Percentiles rank a stretch among this genome's conserved stretches.
These are phyloP conservation scores for Hydrophis major DNA, from an alignment of 2,797 vertebrate species.

Conservation along the genomic window DNA sequence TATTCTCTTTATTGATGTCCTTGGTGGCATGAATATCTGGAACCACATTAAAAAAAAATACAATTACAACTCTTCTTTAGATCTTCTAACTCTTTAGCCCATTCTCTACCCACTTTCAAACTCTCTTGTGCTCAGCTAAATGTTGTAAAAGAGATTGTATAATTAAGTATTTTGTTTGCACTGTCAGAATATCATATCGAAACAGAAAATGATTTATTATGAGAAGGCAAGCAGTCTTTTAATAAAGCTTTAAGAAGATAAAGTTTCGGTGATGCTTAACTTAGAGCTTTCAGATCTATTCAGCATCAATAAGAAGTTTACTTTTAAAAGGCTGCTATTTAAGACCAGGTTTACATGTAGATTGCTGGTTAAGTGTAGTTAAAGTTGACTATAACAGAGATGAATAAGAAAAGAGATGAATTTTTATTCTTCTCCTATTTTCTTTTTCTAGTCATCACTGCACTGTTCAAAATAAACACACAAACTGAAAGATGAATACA, in stretches of 20 bases:
- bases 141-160: conserved; percentile 53
- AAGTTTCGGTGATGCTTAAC: neutral
- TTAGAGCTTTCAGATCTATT: no score
- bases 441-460: no score
- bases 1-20: neutral
- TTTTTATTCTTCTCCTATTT: conserved; percentile 60
- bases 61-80: neutral
- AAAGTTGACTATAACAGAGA: conserved; percentile 55
- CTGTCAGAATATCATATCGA: conserved; percentile 65
- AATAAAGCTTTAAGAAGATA: conserved; percentile 66
- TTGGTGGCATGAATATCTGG: neutral
- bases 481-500: conserved; percentile 26
- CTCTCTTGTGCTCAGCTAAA: neutral
- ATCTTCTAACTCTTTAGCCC: neutral
- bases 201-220: conserved; percentile 70
- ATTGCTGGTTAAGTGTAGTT: conserved; percentile 64
- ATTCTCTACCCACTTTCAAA: neutral
- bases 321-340: conserved; percentile 55
- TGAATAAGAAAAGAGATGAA: conserved; percentile 57
- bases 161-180: conserved; percentile 66
- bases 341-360: conserved; percentile 69
- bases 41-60: neutral
- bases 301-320: no score
- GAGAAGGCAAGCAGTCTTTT: conserved; percentile 58
- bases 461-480: neutral